phyloP scores from a whole-genome alignment of 2,888 invertebrate genomes.

The Megastigmus dorsalis region DNA sequence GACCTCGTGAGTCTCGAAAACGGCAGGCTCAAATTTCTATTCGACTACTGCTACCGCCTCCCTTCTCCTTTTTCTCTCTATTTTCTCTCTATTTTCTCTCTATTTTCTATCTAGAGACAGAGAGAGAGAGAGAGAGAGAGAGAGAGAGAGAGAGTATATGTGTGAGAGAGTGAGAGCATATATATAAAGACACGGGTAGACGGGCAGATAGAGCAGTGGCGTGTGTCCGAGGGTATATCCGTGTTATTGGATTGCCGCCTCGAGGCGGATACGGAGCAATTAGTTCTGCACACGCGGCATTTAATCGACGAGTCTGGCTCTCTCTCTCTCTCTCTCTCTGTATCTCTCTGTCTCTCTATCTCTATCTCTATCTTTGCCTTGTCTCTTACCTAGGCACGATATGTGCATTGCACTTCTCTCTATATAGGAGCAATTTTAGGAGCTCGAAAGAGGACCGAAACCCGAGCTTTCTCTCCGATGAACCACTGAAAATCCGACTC shows the following conservation, averaged over 20 bases:
- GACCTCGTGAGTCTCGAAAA: background rate
- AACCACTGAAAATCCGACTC: too few relatives aligned
- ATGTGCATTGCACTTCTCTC: too few relatives aligned
- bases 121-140: background rate
- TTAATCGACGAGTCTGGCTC: slow-evolving; percentile 39
- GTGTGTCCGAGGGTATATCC: slow-evolving; percentile 38
- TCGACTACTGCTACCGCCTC: background rate
- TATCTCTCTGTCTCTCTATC: slow-evolving; percentile 14
- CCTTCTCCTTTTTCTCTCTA: background rate
- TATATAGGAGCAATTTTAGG: too few relatives aligned
- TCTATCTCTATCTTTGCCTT: background rate
- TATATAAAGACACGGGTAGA: too few relatives aligned
- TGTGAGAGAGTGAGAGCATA: background rate
- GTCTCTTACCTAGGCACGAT: background rate
- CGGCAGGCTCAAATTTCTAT: background rate
- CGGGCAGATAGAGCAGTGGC: slow-evolving; percentile 29
- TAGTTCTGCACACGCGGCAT: slow-evolving; percentile 54
- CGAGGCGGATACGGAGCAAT: slow-evolving; percentile 47
- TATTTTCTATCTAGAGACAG: background rate
- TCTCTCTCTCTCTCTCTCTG: slow-evolving; percentile 7
- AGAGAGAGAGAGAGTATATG: background rate
- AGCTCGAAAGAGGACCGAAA: too few relatives aligned
- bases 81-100: too few relatives aligned
- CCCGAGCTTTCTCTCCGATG: too few relatives aligned
- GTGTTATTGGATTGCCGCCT: slow-evolving; percentile 52